These are phyloP conservation scores for Olivierus martensii DNA, from an alignment of 1,140 invertebrate genomes.

Conservation along the genomic window DNA sequence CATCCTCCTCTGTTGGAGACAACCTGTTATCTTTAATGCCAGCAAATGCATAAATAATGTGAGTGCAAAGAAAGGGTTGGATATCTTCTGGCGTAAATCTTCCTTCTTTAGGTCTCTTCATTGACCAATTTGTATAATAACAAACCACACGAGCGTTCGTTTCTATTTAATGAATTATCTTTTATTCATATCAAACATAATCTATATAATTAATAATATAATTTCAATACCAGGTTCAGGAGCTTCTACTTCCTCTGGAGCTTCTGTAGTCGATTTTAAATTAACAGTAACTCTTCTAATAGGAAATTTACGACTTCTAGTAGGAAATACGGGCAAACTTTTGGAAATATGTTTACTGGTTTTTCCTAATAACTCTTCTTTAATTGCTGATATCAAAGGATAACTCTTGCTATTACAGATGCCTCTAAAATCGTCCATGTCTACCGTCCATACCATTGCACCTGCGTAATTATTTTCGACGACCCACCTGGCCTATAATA, in stretches of 20 bases:
- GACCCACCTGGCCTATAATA: slow-evolving; percentile 51
- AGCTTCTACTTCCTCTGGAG: too few relatives aligned
- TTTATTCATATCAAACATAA: too few relatives aligned
- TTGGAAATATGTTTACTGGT: background rate
- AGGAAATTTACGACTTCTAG: too few relatives aligned
- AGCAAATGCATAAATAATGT: slow-evolving; percentile 85
- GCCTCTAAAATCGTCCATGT: slow-evolving; percentile 41
- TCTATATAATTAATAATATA: too few relatives aligned
- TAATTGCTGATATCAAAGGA: slow-evolving; percentile 17
- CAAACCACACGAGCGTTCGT: slow-evolving; percentile 52
- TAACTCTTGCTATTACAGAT: slow-evolving; percentile 30
- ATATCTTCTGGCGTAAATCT: slow-evolving; percentile 78
- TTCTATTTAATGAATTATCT: too few relatives aligned
- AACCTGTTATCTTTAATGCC: slow-evolving; percentile 58
- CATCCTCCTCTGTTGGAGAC: slow-evolving; percentile 50
- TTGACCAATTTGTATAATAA: slow-evolving; percentile 88
- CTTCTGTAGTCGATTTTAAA: too few relatives aligned
- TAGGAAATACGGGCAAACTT: too few relatives aligned
- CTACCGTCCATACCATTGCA: slow-evolving; percentile 45
- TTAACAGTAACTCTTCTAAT: too few relatives aligned
- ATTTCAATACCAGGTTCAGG: too few relatives aligned
- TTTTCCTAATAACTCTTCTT: background rate
- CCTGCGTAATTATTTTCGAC: slow-evolving; percentile 62
- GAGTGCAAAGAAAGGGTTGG: slow-evolving; percentile 71
- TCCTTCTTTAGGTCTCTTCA: slow-evolving; percentile 68